Percentiles rank a stretch among this genome's conserved stretches.
Conservation (phyloP, 2,113 vertebrate species). For the Indicator indicator region DNA sequence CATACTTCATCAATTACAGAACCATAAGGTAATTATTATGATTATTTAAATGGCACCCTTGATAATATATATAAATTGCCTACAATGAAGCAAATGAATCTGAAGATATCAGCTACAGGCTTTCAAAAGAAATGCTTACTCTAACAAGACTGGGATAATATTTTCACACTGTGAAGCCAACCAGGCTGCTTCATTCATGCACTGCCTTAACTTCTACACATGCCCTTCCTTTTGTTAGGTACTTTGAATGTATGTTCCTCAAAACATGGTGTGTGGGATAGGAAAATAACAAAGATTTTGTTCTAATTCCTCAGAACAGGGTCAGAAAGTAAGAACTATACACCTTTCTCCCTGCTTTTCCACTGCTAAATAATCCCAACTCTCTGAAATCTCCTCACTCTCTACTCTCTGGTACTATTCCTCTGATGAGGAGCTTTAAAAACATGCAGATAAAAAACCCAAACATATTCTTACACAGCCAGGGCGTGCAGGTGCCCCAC, state of each 20-base stretch:
- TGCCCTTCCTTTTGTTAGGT: neutral
- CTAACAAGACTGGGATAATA: neutral
- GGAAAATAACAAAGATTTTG: neutral
- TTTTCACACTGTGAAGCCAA: neutral
- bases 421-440: neutral
- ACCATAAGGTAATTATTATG: constrained; percentile 22
- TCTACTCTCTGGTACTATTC: neutral
- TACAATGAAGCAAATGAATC: constrained; percentile 4
- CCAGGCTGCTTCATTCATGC: neutral
- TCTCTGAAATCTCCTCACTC: neutral
- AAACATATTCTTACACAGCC: neutral
- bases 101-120: neutral
- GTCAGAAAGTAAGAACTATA: neutral
- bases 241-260: neutral
- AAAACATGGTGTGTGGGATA: neutral
- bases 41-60: constrained; percentile 47
- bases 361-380: neutral
- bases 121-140: constrained; percentile 19
- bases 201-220: neutral
- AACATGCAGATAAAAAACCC: neutral
- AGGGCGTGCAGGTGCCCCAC: neutral
- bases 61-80: constrained; percentile 44
- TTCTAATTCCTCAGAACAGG: neutral
- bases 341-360: neutral
- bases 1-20: constrained; percentile 32